Base-by-base conservation (phyloP, 2,113 vertebrate species). In the Pelecanus crispus region DNA sequence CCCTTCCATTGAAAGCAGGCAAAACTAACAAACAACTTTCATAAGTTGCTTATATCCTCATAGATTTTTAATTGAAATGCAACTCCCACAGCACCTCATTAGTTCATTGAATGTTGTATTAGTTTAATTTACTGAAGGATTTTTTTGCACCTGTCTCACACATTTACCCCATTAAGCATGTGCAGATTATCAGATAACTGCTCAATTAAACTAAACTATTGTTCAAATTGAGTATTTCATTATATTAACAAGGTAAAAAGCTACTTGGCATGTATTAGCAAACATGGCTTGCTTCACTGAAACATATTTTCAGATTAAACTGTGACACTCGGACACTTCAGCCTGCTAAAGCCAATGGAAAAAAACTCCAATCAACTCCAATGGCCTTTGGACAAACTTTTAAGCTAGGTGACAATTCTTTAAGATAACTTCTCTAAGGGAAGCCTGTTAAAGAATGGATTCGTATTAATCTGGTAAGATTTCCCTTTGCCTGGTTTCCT, bases 221-320 rank as follows among this genome's bases (percentile, higher is more conserved):
- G 92, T 96, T 97, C 81, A 96, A 95, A 95, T 86, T 68, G 78
- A 92, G 89, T 96, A 88, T 93, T 96, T 97, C 78, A 96, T 96
- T 92, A 92, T 80, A 82, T 77, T 86, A 91, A 86, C 29, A 81
- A 89, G 81, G 84, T 77, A 80, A 75, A 93, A 95, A 90, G 72
- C 74, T 97, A 83, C 50, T 95, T 92, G 90, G 62, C 45, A 47
- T 38, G 70, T 86, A 38, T 72, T 68, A 81, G 70, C 52, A 94
- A 93, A 92, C n/a, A 83, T 40, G 44, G 20, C 38, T 78, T 81
- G 29, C 42, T 66, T 91, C 73, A 50, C 17, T 53, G 78, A 59
- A 85, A 50, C 4, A 8, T 40, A 26, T 65, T 89, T 72, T 79
- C 83, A 88, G 22, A 82, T 65, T 78, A 9, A 72, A 66, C 7